Evolutionary conservation across 2,888 invertebrate species (phyloP).

Genomic region (Tachina fera): DNA sequence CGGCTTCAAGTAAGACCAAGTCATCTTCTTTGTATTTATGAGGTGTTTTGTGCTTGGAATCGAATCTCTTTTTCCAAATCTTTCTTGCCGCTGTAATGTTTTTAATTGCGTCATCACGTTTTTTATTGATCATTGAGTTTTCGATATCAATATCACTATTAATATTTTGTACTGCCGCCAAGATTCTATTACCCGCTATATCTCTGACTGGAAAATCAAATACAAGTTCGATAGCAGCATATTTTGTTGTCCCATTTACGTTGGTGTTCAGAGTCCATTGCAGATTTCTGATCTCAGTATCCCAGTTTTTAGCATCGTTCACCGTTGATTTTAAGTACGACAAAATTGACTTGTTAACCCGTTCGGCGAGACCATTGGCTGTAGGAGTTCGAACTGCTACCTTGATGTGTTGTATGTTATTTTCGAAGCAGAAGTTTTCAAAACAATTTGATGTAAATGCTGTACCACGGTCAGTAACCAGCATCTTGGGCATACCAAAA

Average conservation of each 20-base stretch:
- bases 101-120: conserved; percentile 16
- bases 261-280: conserved; percentile 54
- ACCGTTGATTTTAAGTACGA: conserved; percentile 21
- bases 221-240: conserved; percentile 36
- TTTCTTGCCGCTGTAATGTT: conserved; percentile 39
- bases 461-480: conserved; percentile 61
- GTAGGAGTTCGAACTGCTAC: conserved; percentile 54
- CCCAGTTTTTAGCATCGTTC: conserved; percentile 31
- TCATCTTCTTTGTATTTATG: conserved; percentile 54
- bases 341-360: conserved; percentile 49
- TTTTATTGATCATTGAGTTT: not conserved
- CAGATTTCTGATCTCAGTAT: conserved; percentile 32
- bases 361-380: conserved; percentile 48
- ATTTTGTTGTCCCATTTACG: conserved; percentile 42
- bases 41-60: conserved; percentile 50
- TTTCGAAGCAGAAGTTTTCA: conserved; percentile 15
- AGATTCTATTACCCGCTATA: conserved; percentile 48
- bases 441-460: conserved; percentile 55
- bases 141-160: not conserved
- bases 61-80: conserved; percentile 45
- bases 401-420: conserved; percentile 37
- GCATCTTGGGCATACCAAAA: conserved; percentile 49
- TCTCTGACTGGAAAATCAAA: conserved; percentile 50
- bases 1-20: conserved; percentile 44
- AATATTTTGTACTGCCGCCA: conserved; percentile 50